These are phyloP conservation scores for Campopleginae sp. DNA, from an alignment of 2,888 invertebrate genomes.

Conservation along the genomic window DNA sequence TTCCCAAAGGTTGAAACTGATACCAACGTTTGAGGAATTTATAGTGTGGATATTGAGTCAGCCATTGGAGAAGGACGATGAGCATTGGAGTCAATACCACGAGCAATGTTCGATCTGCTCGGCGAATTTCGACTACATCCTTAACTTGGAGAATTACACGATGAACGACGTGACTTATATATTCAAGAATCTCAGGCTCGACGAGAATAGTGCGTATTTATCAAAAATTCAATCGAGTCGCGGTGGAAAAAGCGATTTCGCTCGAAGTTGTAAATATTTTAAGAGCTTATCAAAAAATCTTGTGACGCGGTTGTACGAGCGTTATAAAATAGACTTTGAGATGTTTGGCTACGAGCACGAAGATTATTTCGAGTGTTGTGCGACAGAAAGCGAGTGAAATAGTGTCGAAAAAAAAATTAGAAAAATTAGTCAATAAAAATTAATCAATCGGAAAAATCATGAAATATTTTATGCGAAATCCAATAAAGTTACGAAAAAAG, in stretches of 20 bases:
- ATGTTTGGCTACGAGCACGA: constrained; percentile 80
- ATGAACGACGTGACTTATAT: constrained; percentile 75
- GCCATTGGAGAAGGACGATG: constrained; percentile 76
- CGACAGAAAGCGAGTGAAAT: constrained; percentile 1
- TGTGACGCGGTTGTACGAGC: constrained; percentile 76
- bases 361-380: constrained; percentile 76
- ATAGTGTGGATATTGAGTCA: constrained; percentile 78
- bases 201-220: constrained; percentile 69
- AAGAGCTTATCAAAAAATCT: constrained; percentile 74
- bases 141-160: constrained; percentile 79
- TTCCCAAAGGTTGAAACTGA: constrained; percentile 75
- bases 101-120: constrained; percentile 80
- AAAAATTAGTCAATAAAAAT: too few relatives aligned
- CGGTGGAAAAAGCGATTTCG: constrained; percentile 77
- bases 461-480: not conserved
- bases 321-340: constrained; percentile 81
- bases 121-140: constrained; percentile 77
- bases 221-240: constrained; percentile 74
- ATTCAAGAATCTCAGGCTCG: constrained; percentile 73
- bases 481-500: not conserved
- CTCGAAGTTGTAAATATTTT: constrained; percentile 80
- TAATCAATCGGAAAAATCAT: too few relatives aligned
- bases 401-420: constrained; percentile 14
- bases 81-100: constrained; percentile 81
- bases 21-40: constrained; percentile 82